Conservation (phyloP, 2,113 vertebrate species). For the Esox niger region DNA sequence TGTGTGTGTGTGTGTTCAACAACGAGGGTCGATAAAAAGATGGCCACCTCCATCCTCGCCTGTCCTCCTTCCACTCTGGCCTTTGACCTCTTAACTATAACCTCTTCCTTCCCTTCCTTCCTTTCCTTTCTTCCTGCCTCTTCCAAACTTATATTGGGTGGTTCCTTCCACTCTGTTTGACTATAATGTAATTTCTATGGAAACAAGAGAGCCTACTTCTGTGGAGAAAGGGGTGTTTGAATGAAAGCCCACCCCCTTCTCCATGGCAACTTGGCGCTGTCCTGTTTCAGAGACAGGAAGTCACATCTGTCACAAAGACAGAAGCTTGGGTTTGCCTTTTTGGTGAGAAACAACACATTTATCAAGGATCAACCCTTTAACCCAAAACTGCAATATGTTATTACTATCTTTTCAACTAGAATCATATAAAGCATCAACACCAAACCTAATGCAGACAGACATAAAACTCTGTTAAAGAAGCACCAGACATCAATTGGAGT, state of each 20-base stretch:
- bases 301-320: constrained; percentile 60
- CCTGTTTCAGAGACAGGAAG: constrained; percentile 34
- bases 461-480: no score
- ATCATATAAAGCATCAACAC: no score
- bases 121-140: no score
- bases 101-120: neutral
- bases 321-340: constrained; percentile 27
- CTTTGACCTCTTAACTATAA: neutral
- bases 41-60: constrained; percentile 14
- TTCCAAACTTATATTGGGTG: constrained; percentile 35
- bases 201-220: constrained; percentile 47
- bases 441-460: no score
- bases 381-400: no score
- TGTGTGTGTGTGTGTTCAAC: constrained; percentile 15
- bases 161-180: constrained; percentile 23
- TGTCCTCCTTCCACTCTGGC: neutral
- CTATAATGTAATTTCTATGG: constrained; percentile 14
- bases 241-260: neutral
- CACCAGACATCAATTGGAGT: no score
- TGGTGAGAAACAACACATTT: neutral
- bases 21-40: constrained; percentile 20
- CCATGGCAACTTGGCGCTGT: constrained; percentile 37
- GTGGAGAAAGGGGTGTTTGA: constrained; percentile 23
- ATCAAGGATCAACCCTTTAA: no score
- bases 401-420: no score